Evolutionary conservation across 2,113 vertebrate genomes (phyloP), one percentile per base, ranked within the genome.

Genomic region (Dipodomys stephensi): DNA sequence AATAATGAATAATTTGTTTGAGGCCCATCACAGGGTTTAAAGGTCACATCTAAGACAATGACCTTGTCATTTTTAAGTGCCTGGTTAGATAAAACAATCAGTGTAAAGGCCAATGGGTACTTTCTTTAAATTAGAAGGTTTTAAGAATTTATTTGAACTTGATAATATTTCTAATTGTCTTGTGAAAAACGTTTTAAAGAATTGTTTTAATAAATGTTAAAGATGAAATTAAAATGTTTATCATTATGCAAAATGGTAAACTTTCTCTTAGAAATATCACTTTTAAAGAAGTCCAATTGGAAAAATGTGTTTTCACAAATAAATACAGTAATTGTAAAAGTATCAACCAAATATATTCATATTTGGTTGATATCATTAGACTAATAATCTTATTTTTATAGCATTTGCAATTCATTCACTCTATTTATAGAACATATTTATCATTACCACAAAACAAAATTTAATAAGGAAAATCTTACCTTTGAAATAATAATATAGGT

Each of bases 1-100:
- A 97, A 97, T 97, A 97, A 97, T 96, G 92, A 96, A 82, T 97
- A 97, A 97, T 97, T 97, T 94, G 94, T 94, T 93, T 97, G 92
- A 96, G 88, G 94, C 86, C 88, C 83, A 81, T 93, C 53, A 87
- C 16, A 68, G 64, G 77, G 76, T 84, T 96, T 93, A 93, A 93
- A 93, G 92, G 96, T 91, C 94, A 88, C 44, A 89, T 90, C 35
- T 4, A 93, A 94, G 86, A 81, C 76, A 90, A 80, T 91, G 94
- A 97, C 93, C 96, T 81, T 97, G 95, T 96, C 97, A 96, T 96
- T 95, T 95, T 94, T 93, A 96, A 97, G 96, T 96, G 96, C 92
- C 87, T 95, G 92, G 68, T 96, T 96, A 96, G 96, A 89, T 96
- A 96, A 92, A 94, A 97, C 94, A 96, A 97, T 97, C 86, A 82